Evolutionary conservation across 64 coral and sea anemone genomes (phyloP), one percentile per base, ranked within the genome.

Genomic region (Pocillopora verrucosa): DNA sequence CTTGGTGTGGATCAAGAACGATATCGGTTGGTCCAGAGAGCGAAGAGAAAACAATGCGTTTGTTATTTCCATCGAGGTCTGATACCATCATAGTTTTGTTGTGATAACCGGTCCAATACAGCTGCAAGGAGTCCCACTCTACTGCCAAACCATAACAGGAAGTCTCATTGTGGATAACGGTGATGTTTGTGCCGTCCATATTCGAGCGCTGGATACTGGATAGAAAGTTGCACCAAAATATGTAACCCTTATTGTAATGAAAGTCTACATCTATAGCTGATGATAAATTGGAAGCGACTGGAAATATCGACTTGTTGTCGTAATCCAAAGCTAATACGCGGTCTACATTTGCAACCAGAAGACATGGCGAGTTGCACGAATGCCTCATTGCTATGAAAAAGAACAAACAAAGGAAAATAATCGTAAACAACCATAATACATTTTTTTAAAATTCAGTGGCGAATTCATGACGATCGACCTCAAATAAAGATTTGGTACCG

Each of bases 141-240:
- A 93, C 56, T 74, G 91, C 91, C 57, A 93, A 41, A 15, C 91
- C 91, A 16, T 88, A 77, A 56, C 91, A 88, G 35, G 37, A 77
- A 5, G 82, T 63, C 20, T 79, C 62, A 22, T 45, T 82, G 7
- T 25, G 19, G 64, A 93, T 75, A 22, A 77, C 36, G 30, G 81
- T 62, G 13, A 81, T 38, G 35, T 63, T 58, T 62, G 91, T 88
- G 36, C 91, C 91, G 76, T 92, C 76, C 38, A 87, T 60, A 16
- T 58, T 67, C 12, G 91, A 86, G 22, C 85, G 86, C 81, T 79
- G 65, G 36, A 92, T 88, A 56, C 16, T 61, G n/a, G n/a, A n/a
- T 16, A 34, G 16, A 92, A 30, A 22, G 56, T 92, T 84, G 73
- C 91, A 88, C 91, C 91, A 92, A 61, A 81, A 92, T 64, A 92